Percentiles rank a stretch among this genome's conserved stretches.
These are phyloP conservation scores for Rutpela maculata DNA, from an alignment of 2,888 invertebrate genomes.

Conservation along the genomic window DNA sequence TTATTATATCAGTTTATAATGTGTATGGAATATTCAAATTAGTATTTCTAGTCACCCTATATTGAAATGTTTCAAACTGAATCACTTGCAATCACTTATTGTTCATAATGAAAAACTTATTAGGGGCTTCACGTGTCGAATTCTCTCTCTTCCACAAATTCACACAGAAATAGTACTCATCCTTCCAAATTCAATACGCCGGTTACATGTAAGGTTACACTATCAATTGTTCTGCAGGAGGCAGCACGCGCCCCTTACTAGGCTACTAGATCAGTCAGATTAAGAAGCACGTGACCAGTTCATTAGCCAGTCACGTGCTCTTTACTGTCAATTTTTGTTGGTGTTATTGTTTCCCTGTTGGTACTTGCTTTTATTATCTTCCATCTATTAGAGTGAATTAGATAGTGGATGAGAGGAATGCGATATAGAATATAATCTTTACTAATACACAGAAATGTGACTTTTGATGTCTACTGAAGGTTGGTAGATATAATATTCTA, in stretches of 20 bases:
- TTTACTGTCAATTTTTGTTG: slow-evolving; percentile 49
- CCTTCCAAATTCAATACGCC: slow-evolving; percentile 37
- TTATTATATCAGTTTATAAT: too few relatives aligned
- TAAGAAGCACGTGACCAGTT: slow-evolving; percentile 67
- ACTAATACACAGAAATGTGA: neutral
- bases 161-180: slow-evolving; percentile 48
- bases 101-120: slow-evolving; percentile 52
- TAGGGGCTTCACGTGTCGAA: slow-evolving; percentile 46
- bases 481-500: too few relatives aligned
- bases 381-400: neutral
- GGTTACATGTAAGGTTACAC: slow-evolving; percentile 64
- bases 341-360: slow-evolving; percentile 43
- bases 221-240: slow-evolving; percentile 65
- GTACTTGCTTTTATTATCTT: slow-evolving; percentile 21
- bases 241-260: slow-evolving; percentile 66
- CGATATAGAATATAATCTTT: neutral
- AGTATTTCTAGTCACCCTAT: too few relatives aligned
- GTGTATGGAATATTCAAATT: too few relatives aligned
- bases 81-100: slow-evolving; percentile 35
- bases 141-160: slow-evolving; percentile 49
- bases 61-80: slow-evolving; percentile 10
- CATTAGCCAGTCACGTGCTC: slow-evolving; percentile 68
- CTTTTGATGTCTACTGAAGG: neutral
- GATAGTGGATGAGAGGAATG: neutral
- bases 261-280: slow-evolving; percentile 66